phyloP scores from a whole-genome alignment of 30 jellyfish, hydroid and myxozoan genomes.

The Sanderia malayensis region DNA sequence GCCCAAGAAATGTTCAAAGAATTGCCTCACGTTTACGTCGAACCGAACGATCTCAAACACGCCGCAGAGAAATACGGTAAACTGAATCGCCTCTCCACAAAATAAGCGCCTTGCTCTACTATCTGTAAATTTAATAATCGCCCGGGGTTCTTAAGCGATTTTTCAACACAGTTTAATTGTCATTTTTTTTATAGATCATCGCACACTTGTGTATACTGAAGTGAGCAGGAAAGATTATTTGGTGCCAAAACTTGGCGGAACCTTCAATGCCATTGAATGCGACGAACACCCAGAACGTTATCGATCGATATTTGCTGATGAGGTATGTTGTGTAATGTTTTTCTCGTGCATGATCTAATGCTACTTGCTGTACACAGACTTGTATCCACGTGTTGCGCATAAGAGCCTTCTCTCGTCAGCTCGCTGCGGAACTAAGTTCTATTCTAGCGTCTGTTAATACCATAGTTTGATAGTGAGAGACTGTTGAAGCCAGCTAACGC shows the following conservation, averaged over 20 bases:
- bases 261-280: slow-evolving; percentile 78
- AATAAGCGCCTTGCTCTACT: no score
- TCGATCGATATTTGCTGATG: slow-evolving; percentile 93
- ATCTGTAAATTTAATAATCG: no score
- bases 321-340: slow-evolving; percentile 69
- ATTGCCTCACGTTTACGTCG: slow-evolving; percentile 92
- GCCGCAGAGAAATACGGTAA: slow-evolving; percentile 81
- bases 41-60: slow-evolving; percentile 89
- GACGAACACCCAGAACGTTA: slow-evolving; percentile 93
- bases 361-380: no score
- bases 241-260: slow-evolving; percentile 92
- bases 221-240: slow-evolving; percentile 87
- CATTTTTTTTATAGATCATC: slow-evolving; percentile 58
- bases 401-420: no score
- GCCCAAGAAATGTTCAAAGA: slow-evolving; percentile 96
- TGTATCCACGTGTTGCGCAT: no score
- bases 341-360: no score
- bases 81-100: no score
- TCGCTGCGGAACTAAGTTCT: no score
- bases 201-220: slow-evolving; percentile 89
- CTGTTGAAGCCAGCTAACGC: no score
- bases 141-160: no score
- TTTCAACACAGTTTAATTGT: not conserved
- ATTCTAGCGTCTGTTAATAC: no score
- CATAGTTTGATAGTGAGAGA: no score